phyloP scores from a whole-genome alignment of 2,797 vertebrate species.

The Anableps anableps region DNA sequence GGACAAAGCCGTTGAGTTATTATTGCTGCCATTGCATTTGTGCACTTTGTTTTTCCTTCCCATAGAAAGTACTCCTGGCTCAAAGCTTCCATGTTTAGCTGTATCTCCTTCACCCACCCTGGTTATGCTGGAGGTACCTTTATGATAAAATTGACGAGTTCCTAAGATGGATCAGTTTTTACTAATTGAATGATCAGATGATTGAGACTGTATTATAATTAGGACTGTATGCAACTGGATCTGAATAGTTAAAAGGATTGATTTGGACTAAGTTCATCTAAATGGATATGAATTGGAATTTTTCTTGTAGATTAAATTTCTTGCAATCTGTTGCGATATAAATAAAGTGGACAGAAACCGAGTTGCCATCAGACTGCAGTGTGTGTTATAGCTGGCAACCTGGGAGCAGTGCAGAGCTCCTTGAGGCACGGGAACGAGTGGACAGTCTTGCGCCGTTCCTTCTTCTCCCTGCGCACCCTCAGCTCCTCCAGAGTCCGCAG shows the following conservation, averaged over 20 bases:
- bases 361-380: neutral
- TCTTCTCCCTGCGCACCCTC: conserved; percentile 88
- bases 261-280: neutral
- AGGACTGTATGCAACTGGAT: too few relatives aligned
- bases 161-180: neutral
- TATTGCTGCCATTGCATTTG: too few relatives aligned
- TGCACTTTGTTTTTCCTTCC: neutral
- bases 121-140: neutral
- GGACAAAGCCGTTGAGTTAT: too few relatives aligned
- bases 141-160: neutral
- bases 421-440: conserved; percentile 96
- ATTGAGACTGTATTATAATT: neutral
- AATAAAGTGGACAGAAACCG: neutral
- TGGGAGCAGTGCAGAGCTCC: conserved; percentile 90
- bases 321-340: neutral
- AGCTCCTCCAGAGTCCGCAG: conserved; percentile 91
- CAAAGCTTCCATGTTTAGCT: neutral
- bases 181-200: neutral
- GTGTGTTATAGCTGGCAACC: conserved; percentile 56
- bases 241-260: neutral
- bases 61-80: neutral
- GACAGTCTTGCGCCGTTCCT: conserved; percentile 92
- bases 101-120: neutral
- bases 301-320: neutral
- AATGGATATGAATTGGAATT: neutral